Base-by-base conservation (phyloP, 2,797 vertebrate species). In the Girardinus metallicus region DNA sequence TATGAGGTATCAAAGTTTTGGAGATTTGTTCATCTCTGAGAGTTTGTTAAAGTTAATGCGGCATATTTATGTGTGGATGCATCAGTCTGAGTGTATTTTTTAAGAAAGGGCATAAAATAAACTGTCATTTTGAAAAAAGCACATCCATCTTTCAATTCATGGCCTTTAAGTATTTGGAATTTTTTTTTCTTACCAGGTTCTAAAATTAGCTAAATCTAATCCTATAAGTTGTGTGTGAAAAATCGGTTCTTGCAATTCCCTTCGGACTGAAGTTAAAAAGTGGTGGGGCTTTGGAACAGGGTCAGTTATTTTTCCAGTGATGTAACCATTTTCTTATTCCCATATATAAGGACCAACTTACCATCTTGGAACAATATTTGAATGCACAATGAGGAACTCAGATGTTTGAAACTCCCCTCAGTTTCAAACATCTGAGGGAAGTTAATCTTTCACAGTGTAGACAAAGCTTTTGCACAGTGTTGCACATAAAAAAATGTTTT, bases 1-100 rank as follows among this genome's bases (percentile, higher is more conserved):
- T 8, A 81, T 80, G 85, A 79, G 86, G 80, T 43, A 51, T 80
- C 77, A 79, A 55, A 81, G 84, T 85, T 91, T 60, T 71, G 78
- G 81, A 64, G 78, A 91, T 86, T 80, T 81, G 57, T 49, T 88
- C 78, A 77, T 75, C 21, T 55, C n/a, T 29, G 53, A 57, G 74
- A 91, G 73, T 84, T 80, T 41, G 1, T 6, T 41, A 36, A 75
- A 68, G 77, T 72, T 46, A 57, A 62, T 0, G 5, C 10, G 21
- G n/a, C 60, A 15, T n/a, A 2, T 79, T 43, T 80, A 57, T 36
- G 46, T 70, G 70, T 51, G 60, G 16, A 9, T 55, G 47, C 1
- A 71, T 16, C 8, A 34, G 8, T 78, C 10, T 39, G 53, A 41
- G 39, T 68, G 10, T 71, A 1, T 57, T 47, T 4, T 0, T 3